Percentiles rank a stretch among this genome's conserved stretches.
phyloP scores from a whole-genome alignment of 2,888 invertebrate genomes.

The Drosophila falleni region DNA sequence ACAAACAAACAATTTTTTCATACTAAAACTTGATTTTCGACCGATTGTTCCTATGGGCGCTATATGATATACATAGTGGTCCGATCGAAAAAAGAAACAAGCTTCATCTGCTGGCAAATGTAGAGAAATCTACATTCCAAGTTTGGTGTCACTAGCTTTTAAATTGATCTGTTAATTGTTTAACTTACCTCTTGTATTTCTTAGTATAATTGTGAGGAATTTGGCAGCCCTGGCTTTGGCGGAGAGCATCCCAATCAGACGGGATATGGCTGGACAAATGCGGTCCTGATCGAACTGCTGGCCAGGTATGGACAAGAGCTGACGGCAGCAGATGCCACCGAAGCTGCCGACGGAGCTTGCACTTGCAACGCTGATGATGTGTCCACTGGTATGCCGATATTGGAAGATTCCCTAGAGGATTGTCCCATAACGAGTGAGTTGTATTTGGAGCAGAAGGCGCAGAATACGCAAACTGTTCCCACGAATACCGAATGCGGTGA shows the following conservation, averaged over 20 bases:
- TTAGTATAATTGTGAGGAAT: conserved; percentile 88
- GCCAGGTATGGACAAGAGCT: conserved; percentile 88
- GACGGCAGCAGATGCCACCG: background rate
- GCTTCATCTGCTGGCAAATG: too few relatives aligned
- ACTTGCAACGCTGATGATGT: background rate
- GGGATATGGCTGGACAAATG: conserved; percentile 98
- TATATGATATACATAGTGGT: too few relatives aligned
- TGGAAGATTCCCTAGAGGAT: conserved; percentile 9
- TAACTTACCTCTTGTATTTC: background rate
- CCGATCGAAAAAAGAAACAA: too few relatives aligned
- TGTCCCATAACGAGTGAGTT: conserved; percentile 39
- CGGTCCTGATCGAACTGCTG: conserved; percentile 93
- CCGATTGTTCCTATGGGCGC: too few relatives aligned
- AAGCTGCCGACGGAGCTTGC: background rate
- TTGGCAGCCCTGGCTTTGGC: conserved; percentile 90
- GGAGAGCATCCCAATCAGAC: conserved; percentile 94
- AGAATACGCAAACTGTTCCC: conserved; percentile 3
- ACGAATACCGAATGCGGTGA: background rate
- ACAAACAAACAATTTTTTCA: too few relatives aligned
- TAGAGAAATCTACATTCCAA: too few relatives aligned
- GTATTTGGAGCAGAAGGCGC: conserved; percentile 3
- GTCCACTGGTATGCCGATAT: background rate
- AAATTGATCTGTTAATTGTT: background rate
- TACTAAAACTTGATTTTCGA: too few relatives aligned
- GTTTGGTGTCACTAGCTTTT: too few relatives aligned